Base-by-base conservation (phyloP, 1,140 invertebrate genomes). In the Papilio dardanus region DNA sequence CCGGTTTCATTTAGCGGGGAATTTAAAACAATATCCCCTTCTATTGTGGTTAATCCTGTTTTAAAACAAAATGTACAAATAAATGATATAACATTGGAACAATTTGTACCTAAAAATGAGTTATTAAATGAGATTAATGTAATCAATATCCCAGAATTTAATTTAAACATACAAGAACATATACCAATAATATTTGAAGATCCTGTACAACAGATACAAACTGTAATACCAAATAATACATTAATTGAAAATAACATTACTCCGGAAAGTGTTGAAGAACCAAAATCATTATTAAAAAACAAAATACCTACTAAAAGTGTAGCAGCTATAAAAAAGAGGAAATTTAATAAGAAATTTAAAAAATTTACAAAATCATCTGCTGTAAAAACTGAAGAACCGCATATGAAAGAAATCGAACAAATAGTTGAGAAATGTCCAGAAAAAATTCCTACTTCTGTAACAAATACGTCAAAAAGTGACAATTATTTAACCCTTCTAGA, bases 321-420 rank as follows among this genome's bases (percentile, higher is more conserved):
- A 62, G 92, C 90, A 58, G 83, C 79, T 73, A 93, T 92, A 71
- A 77, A 87, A 77, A 93, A 93, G 65, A 84, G 92, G 76, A 83
- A 89, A 74, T 92, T 92, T 71, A 92, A 92, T 78, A 92, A 88
- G 86, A 91, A 87, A 76, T 75, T 93, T 71, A 86, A 83, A 80
- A 79, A 83, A 88, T 2, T 80, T 91, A 76, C 84, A 88, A n/a
- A n/a, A 81, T 80, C 80, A 37, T 86, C 83, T 79, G 77, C 91
- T 75, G 89, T 76, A 86, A 85, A 68, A 74, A 84, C 73, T 77
- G 79, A 74, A 76, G 75, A 77, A 65, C n/a, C 65, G 35, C 10
- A 14, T 37, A 19, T 79, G 58, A 68, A 71, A 74, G n/a, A 65
- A 19, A 19, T 68, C 30, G 42, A 69, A 16, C 37, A 79, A 78